phyloP scores from a whole-genome alignment of 2,888 invertebrate genomes.

The Cheilosia soror region DNA sequence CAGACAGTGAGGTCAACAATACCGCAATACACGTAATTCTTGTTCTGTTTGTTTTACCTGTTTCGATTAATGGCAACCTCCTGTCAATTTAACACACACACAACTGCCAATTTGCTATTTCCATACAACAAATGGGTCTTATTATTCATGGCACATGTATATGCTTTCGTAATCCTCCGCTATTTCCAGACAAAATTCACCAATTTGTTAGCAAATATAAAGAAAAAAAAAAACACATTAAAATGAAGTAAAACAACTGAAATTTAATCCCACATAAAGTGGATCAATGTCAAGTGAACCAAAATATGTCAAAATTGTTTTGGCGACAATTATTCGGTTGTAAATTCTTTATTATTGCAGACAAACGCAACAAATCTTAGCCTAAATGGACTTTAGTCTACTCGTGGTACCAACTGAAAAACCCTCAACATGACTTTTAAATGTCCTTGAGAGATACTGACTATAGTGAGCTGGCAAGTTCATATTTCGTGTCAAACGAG shows the following conservation, averaged over 20 bases:
- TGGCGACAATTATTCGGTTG: slow-evolving; percentile 38
- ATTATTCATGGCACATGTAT: slow-evolving; percentile 50
- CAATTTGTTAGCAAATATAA: slow-evolving; percentile 41
- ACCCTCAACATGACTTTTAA: slow-evolving; percentile 37
- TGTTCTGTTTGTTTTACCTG: slow-evolving; percentile 55
- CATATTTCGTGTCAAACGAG: slow-evolving; percentile 49
- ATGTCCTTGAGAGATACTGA: slow-evolving; percentile 49
- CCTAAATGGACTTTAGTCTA: not conserved
- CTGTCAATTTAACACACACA: slow-evolving; percentile 8
- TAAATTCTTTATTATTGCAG: slow-evolving; percentile 36
- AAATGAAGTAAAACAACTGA: slow-evolving; percentile 1
- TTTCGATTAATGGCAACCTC: slow-evolving; percentile 23
- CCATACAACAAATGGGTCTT: slow-evolving; percentile 37
- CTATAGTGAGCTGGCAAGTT: slow-evolving; percentile 36
- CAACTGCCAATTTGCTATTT: slow-evolving; percentile 27
- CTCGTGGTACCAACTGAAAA: not conserved
- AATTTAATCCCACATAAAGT: slow-evolving; percentile 19
- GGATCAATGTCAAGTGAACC: slow-evolving; percentile 49
- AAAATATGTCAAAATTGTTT: slow-evolving; percentile 17
- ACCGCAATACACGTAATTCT: slow-evolving; percentile 49
- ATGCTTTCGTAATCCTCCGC: slow-evolving; percentile 48
- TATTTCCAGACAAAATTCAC: slow-evolving; percentile 46
- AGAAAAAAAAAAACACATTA: not conserved
- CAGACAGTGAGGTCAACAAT: slow-evolving; percentile 43
- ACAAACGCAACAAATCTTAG: slow-evolving; percentile 21